Evolutionary conservation across 2,113 vertebrate species (phyloP).

Genomic region (Gulo gulo): DNA sequence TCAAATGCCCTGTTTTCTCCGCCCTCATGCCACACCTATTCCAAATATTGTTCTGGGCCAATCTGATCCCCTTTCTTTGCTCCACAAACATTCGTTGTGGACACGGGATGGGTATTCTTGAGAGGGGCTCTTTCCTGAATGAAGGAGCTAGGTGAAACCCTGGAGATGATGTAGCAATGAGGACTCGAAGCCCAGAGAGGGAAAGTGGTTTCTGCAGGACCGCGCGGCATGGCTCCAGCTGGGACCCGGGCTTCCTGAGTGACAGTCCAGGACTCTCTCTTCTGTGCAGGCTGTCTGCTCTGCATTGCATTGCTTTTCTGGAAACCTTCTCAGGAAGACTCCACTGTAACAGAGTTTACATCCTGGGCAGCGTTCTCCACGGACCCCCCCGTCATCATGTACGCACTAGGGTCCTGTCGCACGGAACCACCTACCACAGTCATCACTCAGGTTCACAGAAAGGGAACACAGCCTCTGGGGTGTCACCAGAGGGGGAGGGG

Average conservation of each 20-base stretch:
- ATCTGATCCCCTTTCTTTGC: not conserved
- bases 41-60: not conserved
- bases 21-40: not conserved
- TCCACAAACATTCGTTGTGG: not conserved
- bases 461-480: not conserved
- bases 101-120: not conserved
- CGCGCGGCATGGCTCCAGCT: too few species aligned
- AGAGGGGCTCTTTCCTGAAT: not conserved
- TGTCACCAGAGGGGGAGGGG: not conserved
- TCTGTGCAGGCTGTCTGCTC: not conserved
- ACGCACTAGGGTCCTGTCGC: not conserved
- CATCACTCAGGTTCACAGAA: not conserved
- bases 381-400: not conserved
- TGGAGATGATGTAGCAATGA: not conserved
- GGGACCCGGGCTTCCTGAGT: not conserved
- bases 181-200: not conserved
- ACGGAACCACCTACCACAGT: not conserved
- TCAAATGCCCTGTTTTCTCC: not conserved
- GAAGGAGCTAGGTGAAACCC: not conserved
- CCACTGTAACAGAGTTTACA: not conserved
- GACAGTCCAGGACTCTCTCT: not conserved
- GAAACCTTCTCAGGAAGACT: not conserved
- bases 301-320: not conserved
- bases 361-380: not conserved
- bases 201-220: not conserved